These are phyloP conservation scores for Centroberyx gerrardi DNA, from an alignment of 2,797 vertebrate genomes.

Conservation along the genomic window DNA sequence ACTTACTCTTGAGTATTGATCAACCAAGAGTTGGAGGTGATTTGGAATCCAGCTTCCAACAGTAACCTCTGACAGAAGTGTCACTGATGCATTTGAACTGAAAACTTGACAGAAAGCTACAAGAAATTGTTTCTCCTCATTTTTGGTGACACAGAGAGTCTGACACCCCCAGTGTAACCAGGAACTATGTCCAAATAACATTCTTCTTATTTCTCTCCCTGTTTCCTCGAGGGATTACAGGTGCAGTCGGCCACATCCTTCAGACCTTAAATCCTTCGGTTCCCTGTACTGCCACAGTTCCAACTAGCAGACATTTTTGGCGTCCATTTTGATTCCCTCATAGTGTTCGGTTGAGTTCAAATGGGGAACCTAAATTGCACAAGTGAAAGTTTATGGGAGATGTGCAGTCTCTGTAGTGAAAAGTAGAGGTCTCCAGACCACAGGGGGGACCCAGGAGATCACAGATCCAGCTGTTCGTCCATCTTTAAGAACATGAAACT, in stretches of 20 bases:
- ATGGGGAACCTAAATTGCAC: not conserved
- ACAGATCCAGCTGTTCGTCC: not conserved
- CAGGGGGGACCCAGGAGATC: not conserved
- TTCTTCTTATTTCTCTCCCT: no score
- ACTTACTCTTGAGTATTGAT: not conserved
- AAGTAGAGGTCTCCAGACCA: no score
- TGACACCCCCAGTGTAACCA: not conserved
- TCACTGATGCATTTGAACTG: not conserved
- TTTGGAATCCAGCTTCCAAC: slow-evolving; percentile 12
- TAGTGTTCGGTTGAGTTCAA: not conserved
- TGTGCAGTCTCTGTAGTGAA: no score
- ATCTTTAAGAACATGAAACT: slow-evolving; percentile 21
- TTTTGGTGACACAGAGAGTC: not conserved
- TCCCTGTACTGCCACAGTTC: no score
- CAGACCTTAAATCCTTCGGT: no score
- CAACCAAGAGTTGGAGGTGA: not conserved
- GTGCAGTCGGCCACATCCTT: no score
- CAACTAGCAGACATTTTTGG: not conserved
- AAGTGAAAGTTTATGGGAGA: no score
- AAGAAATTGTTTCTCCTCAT: not conserved
- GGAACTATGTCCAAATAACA: no score
- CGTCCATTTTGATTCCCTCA: not conserved
- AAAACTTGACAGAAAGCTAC: not conserved
- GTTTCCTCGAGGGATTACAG: no score
- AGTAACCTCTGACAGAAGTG: not conserved